Base-by-base conservation (phyloP, 2,797 vertebrate species). In the Scleropages formosus region DNA sequence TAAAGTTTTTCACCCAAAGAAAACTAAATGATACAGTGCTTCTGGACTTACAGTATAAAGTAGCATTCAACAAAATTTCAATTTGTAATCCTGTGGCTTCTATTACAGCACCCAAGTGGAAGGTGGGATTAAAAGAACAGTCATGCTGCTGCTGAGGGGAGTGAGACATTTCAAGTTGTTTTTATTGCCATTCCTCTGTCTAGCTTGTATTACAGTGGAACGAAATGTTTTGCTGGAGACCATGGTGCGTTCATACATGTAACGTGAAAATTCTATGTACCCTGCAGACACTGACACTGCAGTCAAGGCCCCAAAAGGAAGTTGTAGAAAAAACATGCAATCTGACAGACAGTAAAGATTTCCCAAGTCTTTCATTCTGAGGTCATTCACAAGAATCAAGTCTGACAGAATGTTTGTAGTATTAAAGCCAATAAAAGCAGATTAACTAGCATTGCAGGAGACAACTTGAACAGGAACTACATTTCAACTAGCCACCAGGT, bases 401-500 rank as follows among this genome's bases (percentile, higher is more conserved):
- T 6, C 31, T 39, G 39, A 39, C 31, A 39, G 53, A 56, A 56
- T 12, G 53, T 18, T 56, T 56, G 18, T 12, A 53, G 10, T 10
- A 18, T 12, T 2, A 56, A 12, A 56, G 9, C 18, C 12, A 56
- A 56, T 56, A 56, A 56, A 53, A 56, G 18, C 10, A 18, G 53
- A 53, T 18, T 12, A 18, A 56, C 53, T 12, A 56, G 53, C 53
- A 56, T 12, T 12, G 53, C 31, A 6, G 31, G 31, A 39, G 56
- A 56, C 10, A 56, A 12, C 53, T 12, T 53, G 53, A 12, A 56
- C 53, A 56, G 53, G 11, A 56, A 10, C 18, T 18, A 56, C 9
- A 56, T 10, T 18, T 18, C 53, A 56, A 18, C 53, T 68, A 68
- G 31, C 67, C 66, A 68, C 46, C 66, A 68, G 66, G 66, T 68